These are phyloP conservation scores for Palaemon carinicauda DNA, from an alignment of 1,140 invertebrate genomes.

Conservation along the genomic window DNA sequence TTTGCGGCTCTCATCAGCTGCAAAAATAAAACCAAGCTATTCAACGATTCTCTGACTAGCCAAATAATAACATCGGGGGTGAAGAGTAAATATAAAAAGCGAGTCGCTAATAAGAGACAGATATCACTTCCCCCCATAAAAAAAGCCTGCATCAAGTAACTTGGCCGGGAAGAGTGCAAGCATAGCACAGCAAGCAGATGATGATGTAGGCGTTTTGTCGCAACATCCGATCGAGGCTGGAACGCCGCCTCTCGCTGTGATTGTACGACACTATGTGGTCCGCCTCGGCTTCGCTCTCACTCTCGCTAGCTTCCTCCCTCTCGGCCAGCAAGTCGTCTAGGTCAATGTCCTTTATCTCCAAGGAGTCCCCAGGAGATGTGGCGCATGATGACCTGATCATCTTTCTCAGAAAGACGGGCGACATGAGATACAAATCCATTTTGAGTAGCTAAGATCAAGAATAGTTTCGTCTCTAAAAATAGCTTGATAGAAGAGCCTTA, in stretches of 20 bases:
- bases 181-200: conserved; percentile 32
- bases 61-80: not conserved
- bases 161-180: not conserved
- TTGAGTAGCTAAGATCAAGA: not conserved
- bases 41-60: too few species aligned
- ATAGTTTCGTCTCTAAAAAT: too few species aligned
- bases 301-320: not conserved
- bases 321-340: not conserved
- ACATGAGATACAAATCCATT: conserved; percentile 46
- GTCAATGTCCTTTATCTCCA: not conserved
- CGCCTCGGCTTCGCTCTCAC: not conserved
- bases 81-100: not conserved
- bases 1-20: too few species aligned
- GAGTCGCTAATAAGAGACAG: not conserved
- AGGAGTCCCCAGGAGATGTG: not conserved
- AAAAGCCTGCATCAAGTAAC: not conserved
- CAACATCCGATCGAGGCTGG: conserved; percentile 34
- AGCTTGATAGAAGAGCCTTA: not conserved
- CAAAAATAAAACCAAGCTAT: too few species aligned
- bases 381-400: not conserved
- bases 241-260: not conserved
- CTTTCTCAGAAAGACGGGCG: conserved; percentile 31
- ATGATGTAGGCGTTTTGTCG: conserved; percentile 45
- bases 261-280: not conserved
- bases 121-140: not conserved